Base-by-base conservation (phyloP, 2,113 vertebrate genomes). In the Pterocles orientalis region DNA sequence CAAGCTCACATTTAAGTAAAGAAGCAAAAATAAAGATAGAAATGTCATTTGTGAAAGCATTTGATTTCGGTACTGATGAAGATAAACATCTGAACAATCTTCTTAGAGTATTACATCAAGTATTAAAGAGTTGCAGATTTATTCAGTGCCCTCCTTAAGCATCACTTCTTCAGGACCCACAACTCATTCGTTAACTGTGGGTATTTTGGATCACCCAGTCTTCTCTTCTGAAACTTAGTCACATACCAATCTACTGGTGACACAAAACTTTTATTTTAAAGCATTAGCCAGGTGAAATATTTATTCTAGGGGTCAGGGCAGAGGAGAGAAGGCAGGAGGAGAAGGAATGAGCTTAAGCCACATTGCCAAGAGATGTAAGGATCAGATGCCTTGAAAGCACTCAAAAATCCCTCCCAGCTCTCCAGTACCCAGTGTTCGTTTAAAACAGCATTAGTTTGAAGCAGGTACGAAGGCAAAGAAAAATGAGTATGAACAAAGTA, bases 401-500 rank as follows among this genome's bases (percentile, higher is more conserved):
- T 91, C 82, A 82, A 89, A 91, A 92, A 86, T 58, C 84, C 39
- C 69, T 86, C 65, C 53, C 71, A 57, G 54, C 50, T 90, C 58
- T 93, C 58, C 81, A 72, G 77, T n/a, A 83, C 23, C 39, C 91
- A 73, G 43, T 7, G 15, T 60, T 92, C 29, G 0, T 86, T 86
- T 82, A 53, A 64, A 92, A 76, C 20, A 18, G 14, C 9, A 15
- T 10, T 48, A 60, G 88, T 53, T 28, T 57, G 48, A 94, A 68
- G 83, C 53, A 68, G 64, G 60, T 94, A 34, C 5, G 47, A 92
- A 86, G 51, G 51, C 31, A 92, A 93, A 88, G 39, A 78, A 84
- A 94, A 96, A 70, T 51, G 12, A 92, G 61, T 26, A 79, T 31
- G 65, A 92, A 87, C 60, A 72, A 95, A 95, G 77, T 57, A 25